Conservation (phyloP, 2,888 invertebrate genomes). For the Alviniconcha strummeri region DNA sequence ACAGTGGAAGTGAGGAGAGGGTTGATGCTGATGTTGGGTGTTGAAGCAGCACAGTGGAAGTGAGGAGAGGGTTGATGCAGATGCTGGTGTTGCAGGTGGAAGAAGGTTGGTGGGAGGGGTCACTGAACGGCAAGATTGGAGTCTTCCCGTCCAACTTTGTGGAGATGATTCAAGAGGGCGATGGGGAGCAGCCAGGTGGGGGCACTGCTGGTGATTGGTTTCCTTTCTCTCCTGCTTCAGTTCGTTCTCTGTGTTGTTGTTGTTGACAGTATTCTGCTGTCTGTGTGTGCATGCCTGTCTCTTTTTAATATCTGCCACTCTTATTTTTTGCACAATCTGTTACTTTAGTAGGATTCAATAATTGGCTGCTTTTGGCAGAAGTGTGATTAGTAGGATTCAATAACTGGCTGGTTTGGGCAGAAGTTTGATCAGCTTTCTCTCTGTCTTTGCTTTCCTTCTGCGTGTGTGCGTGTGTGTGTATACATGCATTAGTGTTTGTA, state of each 20-base stretch:
- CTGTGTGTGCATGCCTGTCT: neutral
- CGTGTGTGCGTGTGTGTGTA: too few relatives aligned
- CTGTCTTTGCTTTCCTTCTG: too few relatives aligned
- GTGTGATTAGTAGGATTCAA: too few relatives aligned
- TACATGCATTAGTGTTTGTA: too few relatives aligned
- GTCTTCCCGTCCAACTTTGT: constrained; percentile 99
- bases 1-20: neutral
- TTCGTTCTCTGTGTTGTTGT: neutral
- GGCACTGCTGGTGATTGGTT: neutral
- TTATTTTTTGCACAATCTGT: too few relatives aligned
- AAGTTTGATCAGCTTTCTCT: too few relatives aligned
- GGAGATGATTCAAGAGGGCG: constrained; percentile 73
- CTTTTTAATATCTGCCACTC: too few relatives aligned
- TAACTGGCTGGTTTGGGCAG: too few relatives aligned
- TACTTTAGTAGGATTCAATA: too few relatives aligned
- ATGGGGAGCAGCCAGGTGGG: constrained; percentile 36
- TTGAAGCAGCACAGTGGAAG: neutral
- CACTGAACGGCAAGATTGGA: constrained; percentile 86
- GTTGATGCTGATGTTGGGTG: neutral
- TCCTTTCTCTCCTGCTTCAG: neutral
- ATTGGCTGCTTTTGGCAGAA: too few relatives aligned
- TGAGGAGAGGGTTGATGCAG: neutral
- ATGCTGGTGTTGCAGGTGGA: constrained; percentile 60
- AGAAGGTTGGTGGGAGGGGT: constrained; percentile 84
- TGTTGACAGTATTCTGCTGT: neutral